phyloP scores from a whole-genome alignment of 1,140 invertebrate genomes.

The Diabrotica undecimpunctata region DNA sequence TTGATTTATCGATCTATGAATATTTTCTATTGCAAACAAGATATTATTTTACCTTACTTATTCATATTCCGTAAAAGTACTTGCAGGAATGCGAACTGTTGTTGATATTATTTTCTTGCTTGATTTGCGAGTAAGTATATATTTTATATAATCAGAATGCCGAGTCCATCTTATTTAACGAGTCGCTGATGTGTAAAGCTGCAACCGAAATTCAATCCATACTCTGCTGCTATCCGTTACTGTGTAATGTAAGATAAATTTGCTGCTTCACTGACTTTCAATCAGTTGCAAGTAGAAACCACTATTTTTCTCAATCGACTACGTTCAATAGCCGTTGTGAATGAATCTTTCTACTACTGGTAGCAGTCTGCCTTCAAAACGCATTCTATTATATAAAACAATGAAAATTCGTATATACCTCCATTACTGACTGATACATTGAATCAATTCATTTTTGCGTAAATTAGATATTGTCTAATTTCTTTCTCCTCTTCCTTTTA shows the following conservation, averaged over 20 bases:
- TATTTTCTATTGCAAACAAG: background rate
- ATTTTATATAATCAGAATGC: constrained; percentile 6
- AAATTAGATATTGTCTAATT: no score
- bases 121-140: constrained; percentile 11
- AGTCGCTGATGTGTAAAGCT: constrained; percentile 42
- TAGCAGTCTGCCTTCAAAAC: no score
- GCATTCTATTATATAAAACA: background rate
- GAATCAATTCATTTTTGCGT: background rate
- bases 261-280: constrained; percentile 45
- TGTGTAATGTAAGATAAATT: constrained; percentile 48
- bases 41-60: background rate
- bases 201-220: constrained; percentile 45
- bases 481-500: no score
- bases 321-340: background rate
- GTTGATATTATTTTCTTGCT: constrained; percentile 7
- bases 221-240: constrained; percentile 41
- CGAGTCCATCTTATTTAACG: constrained; percentile 35
- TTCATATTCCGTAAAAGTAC: constrained; percentile 9
- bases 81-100: constrained; percentile 6
- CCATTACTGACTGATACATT: background rate
- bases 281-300: constrained; percentile 45
- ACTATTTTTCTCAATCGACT: constrained; percentile 42
- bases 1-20: background rate
- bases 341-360: background rate
- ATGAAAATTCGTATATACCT: background rate